Conservation (phyloP, 2,113 vertebrate genomes). For the Crotalus horridus region DNA sequence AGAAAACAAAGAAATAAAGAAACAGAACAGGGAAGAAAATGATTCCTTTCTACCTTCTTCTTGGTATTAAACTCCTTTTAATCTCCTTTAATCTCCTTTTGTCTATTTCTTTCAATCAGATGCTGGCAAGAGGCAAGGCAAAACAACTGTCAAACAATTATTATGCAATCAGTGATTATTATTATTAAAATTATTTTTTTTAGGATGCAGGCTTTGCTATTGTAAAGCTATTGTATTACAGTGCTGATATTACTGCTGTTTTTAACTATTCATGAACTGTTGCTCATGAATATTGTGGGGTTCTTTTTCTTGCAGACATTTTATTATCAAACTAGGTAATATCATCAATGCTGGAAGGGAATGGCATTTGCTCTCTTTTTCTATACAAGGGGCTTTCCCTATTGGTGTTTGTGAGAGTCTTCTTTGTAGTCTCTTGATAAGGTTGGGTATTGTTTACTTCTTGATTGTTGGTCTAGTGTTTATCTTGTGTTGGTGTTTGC, state of each 20-base stretch:
- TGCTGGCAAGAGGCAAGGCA: not conserved
- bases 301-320: not conserved
- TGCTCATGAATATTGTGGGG: not conserved
- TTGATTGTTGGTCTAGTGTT: no score
- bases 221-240: not conserved
- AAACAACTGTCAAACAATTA: conserved; percentile 3
- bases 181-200: not conserved
- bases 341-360: no score
- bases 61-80: not conserved
- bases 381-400: no score
- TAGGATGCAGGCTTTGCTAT: not conserved
- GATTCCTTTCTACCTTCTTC: not conserved
- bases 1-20: not conserved
- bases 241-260: not conserved
- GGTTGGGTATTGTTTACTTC: no score
- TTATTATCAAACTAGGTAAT: no score
- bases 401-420: no score
- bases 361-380: no score
- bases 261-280: not conserved
- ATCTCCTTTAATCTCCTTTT: not conserved
- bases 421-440: no score
- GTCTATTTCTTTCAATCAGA: not conserved
- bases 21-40: not conserved
- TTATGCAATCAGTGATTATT: not conserved
- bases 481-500: no score